Percentiles rank a stretch among this genome's conserved stretches.
phyloP scores from a whole-genome alignment of 2,113 vertebrate species.

The Odontesthes bonariensis region DNA sequence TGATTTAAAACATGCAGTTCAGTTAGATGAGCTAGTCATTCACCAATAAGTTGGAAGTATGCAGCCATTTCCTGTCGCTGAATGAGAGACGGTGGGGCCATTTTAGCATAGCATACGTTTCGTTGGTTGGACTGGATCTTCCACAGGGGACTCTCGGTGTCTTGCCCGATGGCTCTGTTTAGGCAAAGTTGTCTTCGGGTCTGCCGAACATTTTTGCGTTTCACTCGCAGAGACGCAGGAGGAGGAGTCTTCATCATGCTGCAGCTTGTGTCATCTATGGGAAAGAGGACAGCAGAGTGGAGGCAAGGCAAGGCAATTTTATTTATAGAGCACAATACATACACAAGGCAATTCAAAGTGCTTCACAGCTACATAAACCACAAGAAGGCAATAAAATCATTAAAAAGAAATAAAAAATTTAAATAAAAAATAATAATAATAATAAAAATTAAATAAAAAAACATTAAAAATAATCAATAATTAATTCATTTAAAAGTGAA shows the following conservation, averaged over 20 bases:
- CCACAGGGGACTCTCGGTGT: constrained; percentile 70
- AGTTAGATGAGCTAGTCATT: constrained; percentile 34
- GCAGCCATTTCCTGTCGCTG: constrained; percentile 92
- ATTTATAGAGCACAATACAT: too few species aligned
- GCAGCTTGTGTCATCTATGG: background rate
- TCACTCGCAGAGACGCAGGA: constrained; percentile 82
- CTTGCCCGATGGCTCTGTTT: constrained; percentile 80
- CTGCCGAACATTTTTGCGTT: constrained; percentile 79
- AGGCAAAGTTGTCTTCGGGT: constrained; percentile 77
- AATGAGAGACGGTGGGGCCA: constrained; percentile 83
- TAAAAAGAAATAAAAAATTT: too few species aligned
- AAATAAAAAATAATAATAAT: too few species aligned
- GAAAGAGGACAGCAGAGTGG: background rate
- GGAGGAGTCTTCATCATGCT: constrained; percentile 86
- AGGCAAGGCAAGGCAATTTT: too few species aligned
- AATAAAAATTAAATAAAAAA: too few species aligned
- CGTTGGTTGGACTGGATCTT: constrained; percentile 68
- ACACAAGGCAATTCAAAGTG: too few species aligned
- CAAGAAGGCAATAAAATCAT: too few species aligned
- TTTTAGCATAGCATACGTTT: constrained; percentile 41
- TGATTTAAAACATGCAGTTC: background rate
- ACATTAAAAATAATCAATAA: too few species aligned
- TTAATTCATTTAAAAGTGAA: too few species aligned
- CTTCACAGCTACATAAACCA: too few species aligned
- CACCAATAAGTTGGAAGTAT: constrained; percentile 94